Percentiles rank a stretch among this genome's conserved stretches.
phyloP scores from a whole-genome alignment of 2,113 vertebrate genomes.

The Albula goreensis region DNA sequence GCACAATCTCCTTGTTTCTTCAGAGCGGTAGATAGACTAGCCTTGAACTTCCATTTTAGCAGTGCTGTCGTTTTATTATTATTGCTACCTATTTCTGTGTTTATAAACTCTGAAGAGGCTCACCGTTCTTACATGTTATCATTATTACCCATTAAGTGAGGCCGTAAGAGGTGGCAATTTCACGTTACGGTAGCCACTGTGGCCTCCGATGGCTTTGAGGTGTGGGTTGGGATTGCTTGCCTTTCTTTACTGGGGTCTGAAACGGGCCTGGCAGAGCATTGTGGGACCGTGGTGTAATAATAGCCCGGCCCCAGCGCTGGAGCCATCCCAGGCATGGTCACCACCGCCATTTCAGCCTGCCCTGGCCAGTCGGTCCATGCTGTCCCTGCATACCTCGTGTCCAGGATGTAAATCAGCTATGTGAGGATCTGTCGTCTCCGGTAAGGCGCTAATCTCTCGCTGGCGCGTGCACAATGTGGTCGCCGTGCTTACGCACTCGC shows the following conservation, averaged over 20 bases:
- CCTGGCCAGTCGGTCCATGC: neutral
- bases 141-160: neutral
- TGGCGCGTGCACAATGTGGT: neutral
- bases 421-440: neutral
- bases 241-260: neutral
- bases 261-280: neutral
- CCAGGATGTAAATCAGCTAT: neutral
- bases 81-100: neutral
- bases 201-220: neutral
- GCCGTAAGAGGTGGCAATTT: neutral
- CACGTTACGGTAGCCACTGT: neutral
- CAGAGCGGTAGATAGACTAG: neutral
- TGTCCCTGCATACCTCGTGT: neutral
- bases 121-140: neutral
- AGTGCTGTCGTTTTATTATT: neutral
- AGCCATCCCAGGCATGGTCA: neutral
- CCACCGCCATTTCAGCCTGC: neutral
- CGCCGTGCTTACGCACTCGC: neutral
- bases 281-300: neutral
- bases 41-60: neutral
- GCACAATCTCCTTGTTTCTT: neutral
- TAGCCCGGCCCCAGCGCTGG: neutral
- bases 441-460: neutral
- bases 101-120: neutral
- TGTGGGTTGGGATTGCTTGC: neutral